A percentile compares a stretch with the other conserved stretches of the same genome.
Conservation (phyloP, 1,140 invertebrate genomes). For the Tribolium madens region DNA sequence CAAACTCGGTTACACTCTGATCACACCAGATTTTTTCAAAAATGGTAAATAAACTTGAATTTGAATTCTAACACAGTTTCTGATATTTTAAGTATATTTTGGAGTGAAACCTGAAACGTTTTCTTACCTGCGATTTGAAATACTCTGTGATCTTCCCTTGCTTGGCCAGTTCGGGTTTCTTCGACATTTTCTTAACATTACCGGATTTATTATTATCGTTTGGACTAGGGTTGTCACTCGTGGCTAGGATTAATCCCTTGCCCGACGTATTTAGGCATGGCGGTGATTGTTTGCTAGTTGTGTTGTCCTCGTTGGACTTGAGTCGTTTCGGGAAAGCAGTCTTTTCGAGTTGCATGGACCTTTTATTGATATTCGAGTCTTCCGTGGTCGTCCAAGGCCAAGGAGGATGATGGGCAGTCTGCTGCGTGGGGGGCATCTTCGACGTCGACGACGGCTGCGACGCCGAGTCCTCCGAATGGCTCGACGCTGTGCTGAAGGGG, state of each 20-base stretch:
- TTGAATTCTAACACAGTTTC: too few relatives aligned
- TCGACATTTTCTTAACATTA: constrained; percentile 30
- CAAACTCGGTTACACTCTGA: too few relatives aligned
- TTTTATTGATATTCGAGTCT: constrained; percentile 52
- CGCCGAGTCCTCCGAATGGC: constrained; percentile 63
- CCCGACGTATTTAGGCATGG: constrained; percentile 48
- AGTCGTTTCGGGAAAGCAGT: constrained; percentile 54
- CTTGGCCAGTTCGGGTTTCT: constrained; percentile 63
- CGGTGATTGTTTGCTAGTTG: constrained; percentile 48
- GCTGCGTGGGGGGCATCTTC: constrained; percentile 68
- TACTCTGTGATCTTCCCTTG: constrained; percentile 84
- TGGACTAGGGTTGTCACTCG: constrained; percentile 34
- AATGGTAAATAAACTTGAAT: too few relatives aligned
- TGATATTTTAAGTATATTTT: too few relatives aligned
- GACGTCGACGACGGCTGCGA: constrained; percentile 63
- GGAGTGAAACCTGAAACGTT: too few relatives aligned
- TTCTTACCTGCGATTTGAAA: constrained; percentile 77
- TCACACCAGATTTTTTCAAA: too few relatives aligned
- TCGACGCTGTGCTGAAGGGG: constrained; percentile 77
- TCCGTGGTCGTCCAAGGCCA: constrained; percentile 62
- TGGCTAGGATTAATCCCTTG: constrained; percentile 42
- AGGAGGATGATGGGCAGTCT: constrained; percentile 66
- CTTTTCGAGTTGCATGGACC: constrained; percentile 50
- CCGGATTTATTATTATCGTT: constrained; percentile 36
- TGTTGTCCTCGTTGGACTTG: constrained; percentile 48